Evolutionary conservation across 1,140 invertebrate species (phyloP).

Genomic region (Microplitis mediator): DNA sequence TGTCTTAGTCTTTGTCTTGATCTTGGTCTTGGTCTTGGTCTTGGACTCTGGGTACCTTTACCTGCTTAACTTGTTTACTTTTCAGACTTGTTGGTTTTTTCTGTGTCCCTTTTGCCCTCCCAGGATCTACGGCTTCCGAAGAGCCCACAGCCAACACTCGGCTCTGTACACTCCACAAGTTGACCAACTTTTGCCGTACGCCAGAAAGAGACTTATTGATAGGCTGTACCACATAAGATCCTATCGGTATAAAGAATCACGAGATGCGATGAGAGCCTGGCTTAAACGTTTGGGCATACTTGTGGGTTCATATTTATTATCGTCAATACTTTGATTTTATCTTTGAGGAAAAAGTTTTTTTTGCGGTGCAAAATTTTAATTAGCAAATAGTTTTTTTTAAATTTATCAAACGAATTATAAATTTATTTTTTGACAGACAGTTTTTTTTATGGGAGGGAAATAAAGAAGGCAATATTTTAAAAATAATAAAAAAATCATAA

Average conservation of each 20-base stretch:
- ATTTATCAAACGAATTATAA: too few species aligned
- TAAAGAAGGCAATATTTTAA: neutral
- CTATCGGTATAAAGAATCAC: neutral
- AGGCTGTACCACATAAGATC: constrained; percentile 5
- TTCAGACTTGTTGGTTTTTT: neutral
- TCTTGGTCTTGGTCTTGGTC: neutral
- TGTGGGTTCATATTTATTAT: neutral
- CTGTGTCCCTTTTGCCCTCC: constrained; percentile 9
- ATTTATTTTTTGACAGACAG: too few species aligned
- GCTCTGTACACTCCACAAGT: too few species aligned
- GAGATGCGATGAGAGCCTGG: neutral
- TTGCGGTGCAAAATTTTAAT: too few species aligned
- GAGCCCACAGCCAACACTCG: neutral
- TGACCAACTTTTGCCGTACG: neutral
- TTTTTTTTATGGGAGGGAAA: neutral
- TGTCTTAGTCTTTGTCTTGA: neutral
- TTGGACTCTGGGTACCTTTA: neutral
- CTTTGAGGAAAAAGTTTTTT: too few species aligned
- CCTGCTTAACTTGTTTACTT: too few species aligned
- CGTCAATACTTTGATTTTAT: too few species aligned
- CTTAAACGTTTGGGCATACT: neutral
- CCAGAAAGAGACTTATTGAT: constrained; percentile 24
- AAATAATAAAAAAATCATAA: neutral
- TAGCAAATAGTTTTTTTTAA: too few species aligned
- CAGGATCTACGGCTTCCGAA: constrained; percentile 24